Base-by-base conservation (phyloP, 2,113 vertebrate genomes). In the Rutilus rutilus region DNA sequence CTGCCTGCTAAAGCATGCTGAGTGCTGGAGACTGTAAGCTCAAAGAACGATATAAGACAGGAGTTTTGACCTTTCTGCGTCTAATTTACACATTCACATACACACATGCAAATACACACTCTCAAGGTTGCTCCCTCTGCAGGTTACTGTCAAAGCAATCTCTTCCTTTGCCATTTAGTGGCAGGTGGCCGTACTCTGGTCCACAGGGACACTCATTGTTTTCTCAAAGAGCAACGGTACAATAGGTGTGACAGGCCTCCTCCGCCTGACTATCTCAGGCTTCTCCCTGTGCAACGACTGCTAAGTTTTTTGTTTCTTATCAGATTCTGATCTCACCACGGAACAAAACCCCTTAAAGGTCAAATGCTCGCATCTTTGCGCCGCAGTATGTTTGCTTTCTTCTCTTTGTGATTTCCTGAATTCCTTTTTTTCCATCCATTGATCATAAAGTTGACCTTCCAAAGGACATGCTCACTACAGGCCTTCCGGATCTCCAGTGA, bases 251-350 rank as follows among this genome's bases (percentile, higher is more conserved):
- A 60, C 80, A 74, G 57, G 79, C 76, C 54, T 79, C 77, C 57
- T 25, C 77, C 17, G 33, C 33, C 71, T 25, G 86, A 76, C n/a
- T 57, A 36, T 88, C 84, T 75, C 81, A 33, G 1, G 27, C 78
- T 47, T 74, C 91, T 92, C 94, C 82, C 78, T 8, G 84, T 92
- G 89, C 92, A 87, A 67, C 71, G 82, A 90, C 73, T 69, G 89
- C 90, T 86, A 94, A 91, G 25, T 45, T 73, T 91, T 92, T 92
- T 93, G 94, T 92, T 91, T 91, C 91, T 94, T 94, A 94, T 94
- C 93, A 87, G 91, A 87, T 86, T 91, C 86, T 91, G 89, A 93
- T 93, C 92, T 91, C 89, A 88, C 89, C 67, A 71, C 86, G 88
- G 90, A 91, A 88, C 90, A 86, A 90, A 89, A 71, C 86, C 87